A percentile compares a stretch with the other conserved stretches of the same genome.
Conservation (phyloP, 2,888 invertebrate genomes). For the Seira musarum region DNA sequence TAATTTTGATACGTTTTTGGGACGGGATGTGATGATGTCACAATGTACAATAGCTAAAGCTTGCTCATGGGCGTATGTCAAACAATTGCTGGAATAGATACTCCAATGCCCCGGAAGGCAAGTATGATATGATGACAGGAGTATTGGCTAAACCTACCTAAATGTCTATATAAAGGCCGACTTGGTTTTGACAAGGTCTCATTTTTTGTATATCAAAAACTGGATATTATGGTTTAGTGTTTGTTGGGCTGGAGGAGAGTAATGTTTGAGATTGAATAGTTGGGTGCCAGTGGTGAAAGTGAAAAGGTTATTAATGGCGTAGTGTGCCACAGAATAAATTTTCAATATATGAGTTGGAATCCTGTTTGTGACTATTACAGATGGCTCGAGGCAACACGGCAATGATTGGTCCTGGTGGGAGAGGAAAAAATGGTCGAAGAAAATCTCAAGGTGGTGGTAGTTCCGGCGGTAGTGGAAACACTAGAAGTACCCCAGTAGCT, state of each 20-base stretch:
- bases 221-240: no score
- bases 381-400: conserved; percentile 53
- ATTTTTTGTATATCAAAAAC: neutral
- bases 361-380: conserved; percentile 28
- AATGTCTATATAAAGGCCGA: neutral
- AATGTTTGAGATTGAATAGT: no score
- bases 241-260: no score
- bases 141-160: neutral
- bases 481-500: conserved; percentile 39
- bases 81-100: neutral
- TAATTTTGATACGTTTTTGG: conserved; percentile 44
- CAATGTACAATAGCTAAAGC: neutral
- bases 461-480: conserved; percentile 51
- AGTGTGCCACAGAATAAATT: neutral
- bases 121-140: neutral
- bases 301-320: neutral
- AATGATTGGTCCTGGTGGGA: conserved; percentile 38
- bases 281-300: neutral
- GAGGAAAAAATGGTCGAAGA: conserved; percentile 34
- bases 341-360: neutral
- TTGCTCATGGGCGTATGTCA: neutral
- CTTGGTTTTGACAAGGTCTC: neutral
- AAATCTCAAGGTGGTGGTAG: conserved; percentile 56
- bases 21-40: no score
- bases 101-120: neutral